phyloP scores from a whole-genome alignment of 2,113 vertebrate genomes.

The Chaetura pelagica region DNA sequence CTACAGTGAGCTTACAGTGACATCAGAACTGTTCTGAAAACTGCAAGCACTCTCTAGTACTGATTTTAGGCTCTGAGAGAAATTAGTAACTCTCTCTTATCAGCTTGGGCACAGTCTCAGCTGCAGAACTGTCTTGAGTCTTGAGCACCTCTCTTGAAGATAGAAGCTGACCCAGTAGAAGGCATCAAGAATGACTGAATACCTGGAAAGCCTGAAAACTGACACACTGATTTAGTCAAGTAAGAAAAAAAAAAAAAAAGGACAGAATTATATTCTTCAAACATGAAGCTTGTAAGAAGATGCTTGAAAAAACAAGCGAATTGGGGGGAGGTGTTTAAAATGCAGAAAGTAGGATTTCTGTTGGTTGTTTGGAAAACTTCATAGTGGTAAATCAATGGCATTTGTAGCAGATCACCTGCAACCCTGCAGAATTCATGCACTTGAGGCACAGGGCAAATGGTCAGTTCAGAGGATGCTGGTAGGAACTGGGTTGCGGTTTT shows the following conservation, averaged over 20 bases:
- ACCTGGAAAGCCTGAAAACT: background rate
- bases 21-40: background rate
- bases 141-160: background rate
- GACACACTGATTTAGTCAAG: background rate
- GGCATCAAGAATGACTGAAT: background rate
- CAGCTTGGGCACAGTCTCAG: background rate
- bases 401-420: background rate
- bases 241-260: background rate
- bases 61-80: background rate
- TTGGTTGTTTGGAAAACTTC: background rate
- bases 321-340: background rate
- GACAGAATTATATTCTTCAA: background rate
- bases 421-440: background rate
- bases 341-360: background rate
- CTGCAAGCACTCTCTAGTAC: background rate
- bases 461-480: background rate
- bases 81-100: background rate
- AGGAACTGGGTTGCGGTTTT: background rate
- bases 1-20: background rate
- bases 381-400: background rate
- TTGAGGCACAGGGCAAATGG: background rate
- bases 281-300: background rate
- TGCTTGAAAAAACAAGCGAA: background rate
- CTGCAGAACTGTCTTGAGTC: background rate
- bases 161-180: background rate